Evolutionary conservation across 1,140 invertebrate genomes (phyloP).

Genomic region (Parapsyche elsis): DNA sequence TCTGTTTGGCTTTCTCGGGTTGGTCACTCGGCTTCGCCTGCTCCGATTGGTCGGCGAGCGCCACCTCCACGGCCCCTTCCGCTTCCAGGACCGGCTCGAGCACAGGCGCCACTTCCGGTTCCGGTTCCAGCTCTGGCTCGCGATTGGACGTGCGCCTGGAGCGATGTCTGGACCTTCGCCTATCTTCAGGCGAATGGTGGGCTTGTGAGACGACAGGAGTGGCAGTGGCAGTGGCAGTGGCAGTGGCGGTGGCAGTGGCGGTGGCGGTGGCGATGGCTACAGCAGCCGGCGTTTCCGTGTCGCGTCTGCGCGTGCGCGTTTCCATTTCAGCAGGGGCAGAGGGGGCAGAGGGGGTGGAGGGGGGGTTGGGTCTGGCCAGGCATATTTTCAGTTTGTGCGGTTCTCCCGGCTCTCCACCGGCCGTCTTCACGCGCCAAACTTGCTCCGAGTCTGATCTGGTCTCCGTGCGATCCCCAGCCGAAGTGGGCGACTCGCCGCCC

Average conservation of each 20-base stretch:
- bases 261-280: too few relatives aligned
- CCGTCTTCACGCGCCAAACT: constrained; percentile 52
- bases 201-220: constrained; percentile 20
- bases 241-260: neutral
- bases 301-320: constrained; percentile 40
- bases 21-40: neutral
- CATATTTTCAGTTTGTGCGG: constrained; percentile 54
- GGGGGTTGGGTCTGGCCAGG: constrained; percentile 43
- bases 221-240: neutral
- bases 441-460: constrained; percentile 29
- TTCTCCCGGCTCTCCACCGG: constrained; percentile 46
- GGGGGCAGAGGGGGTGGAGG: neutral
- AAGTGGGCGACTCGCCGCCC: constrained; percentile 32
- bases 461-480: neutral
- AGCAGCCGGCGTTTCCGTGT: constrained; percentile 33
- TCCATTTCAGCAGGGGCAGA: constrained; percentile 27
- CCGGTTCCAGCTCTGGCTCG: constrained; percentile 11
- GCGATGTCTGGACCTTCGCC: constrained; percentile 43
- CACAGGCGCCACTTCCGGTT: neutral
- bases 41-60: neutral
- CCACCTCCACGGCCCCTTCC: neutral
- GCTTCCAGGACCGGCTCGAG: neutral
- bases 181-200: constrained; percentile 45
- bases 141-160: constrained; percentile 44
- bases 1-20: neutral